Conservation (phyloP, 2,797 vertebrate species). For the Pangasius djambal region DNA sequence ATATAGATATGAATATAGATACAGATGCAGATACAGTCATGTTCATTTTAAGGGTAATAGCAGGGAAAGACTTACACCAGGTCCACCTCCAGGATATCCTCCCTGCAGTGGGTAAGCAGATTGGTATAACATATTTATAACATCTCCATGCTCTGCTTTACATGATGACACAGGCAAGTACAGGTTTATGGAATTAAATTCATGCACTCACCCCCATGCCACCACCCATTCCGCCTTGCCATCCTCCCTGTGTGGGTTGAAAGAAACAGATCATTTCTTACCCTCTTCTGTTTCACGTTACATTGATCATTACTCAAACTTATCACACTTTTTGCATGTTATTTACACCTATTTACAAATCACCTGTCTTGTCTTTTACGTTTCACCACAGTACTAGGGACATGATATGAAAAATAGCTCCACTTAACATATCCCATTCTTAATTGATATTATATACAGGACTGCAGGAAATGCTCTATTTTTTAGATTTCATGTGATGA, state of each 20-base stretch:
- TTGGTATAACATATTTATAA: background rate
- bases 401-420: no score
- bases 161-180: background rate
- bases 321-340: no score
- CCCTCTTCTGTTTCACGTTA: background rate
- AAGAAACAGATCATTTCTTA: background rate
- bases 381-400: no score
- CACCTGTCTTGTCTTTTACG: no score
- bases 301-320: background rate
- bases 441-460: no score
- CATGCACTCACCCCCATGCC: conserved; percentile 57
- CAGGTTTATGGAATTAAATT: background rate
- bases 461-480: no score
- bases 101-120: conserved; percentile 43
- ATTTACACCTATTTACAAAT: no score
- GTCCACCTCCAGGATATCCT: conserved; percentile 56
- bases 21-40: background rate
- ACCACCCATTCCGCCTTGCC: conserved; percentile 58
- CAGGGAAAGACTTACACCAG: conserved; percentile 43
- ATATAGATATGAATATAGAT: background rate
- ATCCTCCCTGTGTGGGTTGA: conserved; percentile 58
- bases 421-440: no score
- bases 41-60: background rate
- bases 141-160: background rate
- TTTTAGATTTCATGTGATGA: background rate